Conservation (phyloP, 2,888 invertebrate genomes). For the Entomobrya proxima region DNA sequence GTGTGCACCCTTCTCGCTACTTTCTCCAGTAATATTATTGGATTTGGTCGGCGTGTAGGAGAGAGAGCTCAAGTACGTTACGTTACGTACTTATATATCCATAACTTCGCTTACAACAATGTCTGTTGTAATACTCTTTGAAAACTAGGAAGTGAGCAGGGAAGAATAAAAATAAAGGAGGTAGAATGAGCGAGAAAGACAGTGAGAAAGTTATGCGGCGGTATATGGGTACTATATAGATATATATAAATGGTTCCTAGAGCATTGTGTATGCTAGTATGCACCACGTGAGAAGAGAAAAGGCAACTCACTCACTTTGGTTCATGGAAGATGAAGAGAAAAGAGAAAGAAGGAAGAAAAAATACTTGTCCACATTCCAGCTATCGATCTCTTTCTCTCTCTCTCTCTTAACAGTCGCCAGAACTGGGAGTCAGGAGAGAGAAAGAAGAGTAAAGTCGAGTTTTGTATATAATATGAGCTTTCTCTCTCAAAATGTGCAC, state of each 20-base stretch:
- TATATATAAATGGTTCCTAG: neutral
- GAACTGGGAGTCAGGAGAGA: neutral
- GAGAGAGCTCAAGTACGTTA: no score
- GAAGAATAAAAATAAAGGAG: no score
- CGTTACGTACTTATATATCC: neutral
- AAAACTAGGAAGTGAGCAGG: conserved; percentile 3
- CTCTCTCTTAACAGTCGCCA: conserved; percentile 11
- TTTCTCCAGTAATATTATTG: conserved; percentile 9
- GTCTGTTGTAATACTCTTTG: conserved; percentile 6
- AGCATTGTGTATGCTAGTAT: neutral
- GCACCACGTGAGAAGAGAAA: conserved; percentile 40
- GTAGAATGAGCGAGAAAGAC: neutral
- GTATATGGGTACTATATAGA: neutral
- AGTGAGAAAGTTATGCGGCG: conserved; percentile 7
- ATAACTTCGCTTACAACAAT: neutral
- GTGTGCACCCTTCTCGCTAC: neutral
- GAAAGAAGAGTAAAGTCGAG: neutral
- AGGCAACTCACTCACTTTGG: conserved; percentile 30
- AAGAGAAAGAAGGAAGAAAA: conserved; percentile 24
- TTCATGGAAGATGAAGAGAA: conserved; percentile 43
- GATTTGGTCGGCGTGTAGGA: neutral
- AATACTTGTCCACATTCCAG: conserved; percentile 57
- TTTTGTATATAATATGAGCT: conserved; percentile 39
- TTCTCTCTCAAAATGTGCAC: conserved; percentile 28
- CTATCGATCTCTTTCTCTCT: conserved; percentile 55